phyloP scores from a whole-genome alignment of 1,140 invertebrate genomes.

The Musca vetustissima region DNA sequence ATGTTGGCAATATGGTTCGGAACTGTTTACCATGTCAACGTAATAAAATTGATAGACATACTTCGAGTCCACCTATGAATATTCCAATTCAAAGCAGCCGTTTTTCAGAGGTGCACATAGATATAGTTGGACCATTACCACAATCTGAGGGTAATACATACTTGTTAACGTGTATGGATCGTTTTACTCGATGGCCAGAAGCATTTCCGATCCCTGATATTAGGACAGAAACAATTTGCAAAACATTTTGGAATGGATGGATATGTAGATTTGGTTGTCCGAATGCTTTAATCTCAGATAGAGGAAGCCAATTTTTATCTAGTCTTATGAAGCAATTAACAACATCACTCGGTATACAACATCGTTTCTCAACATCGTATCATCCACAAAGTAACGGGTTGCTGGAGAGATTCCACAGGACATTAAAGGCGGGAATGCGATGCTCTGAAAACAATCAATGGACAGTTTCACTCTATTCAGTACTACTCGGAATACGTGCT shows the following conservation, averaged over 20 bases:
- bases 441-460: not conserved
- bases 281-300: too few species aligned
- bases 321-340: not conserved
- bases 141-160: not conserved
- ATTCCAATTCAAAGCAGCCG: not conserved
- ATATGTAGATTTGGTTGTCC: conserved; percentile 6
- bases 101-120: not conserved
- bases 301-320: too few species aligned
- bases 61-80: not conserved
- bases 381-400: not conserved
- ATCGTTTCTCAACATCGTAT: not conserved
- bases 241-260: not conserved
- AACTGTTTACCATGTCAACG: conserved; percentile 3
- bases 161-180: not conserved
- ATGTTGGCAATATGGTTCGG: not conserved
- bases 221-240: not conserved
- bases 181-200: conserved; percentile 16
- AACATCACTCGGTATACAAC: too few species aligned
- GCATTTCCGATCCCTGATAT: conserved; percentile 7
- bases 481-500: not conserved
- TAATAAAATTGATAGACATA: not conserved
- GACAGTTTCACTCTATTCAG: not conserved
- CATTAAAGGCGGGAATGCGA: not conserved
- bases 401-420: not conserved
- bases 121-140: conserved; percentile 9